phyloP scores from a whole-genome alignment of 2,113 vertebrate genomes.

The Stercorarius parasiticus region DNA sequence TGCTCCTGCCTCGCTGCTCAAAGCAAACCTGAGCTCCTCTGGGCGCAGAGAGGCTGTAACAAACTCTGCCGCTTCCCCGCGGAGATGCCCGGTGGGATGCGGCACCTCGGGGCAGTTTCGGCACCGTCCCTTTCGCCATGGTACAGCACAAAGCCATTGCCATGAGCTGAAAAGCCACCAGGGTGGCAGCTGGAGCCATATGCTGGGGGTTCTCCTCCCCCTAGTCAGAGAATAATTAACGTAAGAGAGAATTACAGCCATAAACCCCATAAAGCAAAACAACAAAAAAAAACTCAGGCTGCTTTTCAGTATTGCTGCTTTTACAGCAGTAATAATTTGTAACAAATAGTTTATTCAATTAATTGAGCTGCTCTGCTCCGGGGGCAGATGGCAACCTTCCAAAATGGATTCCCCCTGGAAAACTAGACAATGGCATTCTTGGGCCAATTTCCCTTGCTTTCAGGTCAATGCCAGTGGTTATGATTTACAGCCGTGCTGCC shows the following conservation, averaged over 20 bases:
- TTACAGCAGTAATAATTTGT: background rate
- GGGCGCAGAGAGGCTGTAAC: background rate
- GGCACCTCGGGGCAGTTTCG: background rate
- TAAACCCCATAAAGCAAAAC: background rate
- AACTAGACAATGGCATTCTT: constrained; percentile 6
- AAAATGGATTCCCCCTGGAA: background rate
- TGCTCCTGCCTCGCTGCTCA: background rate
- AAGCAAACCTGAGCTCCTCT: background rate
- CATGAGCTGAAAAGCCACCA: background rate
- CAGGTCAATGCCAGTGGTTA: background rate
- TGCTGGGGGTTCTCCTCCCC: background rate
- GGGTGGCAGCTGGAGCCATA: background rate
- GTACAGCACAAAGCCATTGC: accelerated
- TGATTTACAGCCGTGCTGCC: background rate
- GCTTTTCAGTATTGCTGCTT: background rate
- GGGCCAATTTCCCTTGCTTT: background rate
- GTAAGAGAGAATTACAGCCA: background rate
- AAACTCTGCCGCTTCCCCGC: accelerated
- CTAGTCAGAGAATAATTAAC: background rate
- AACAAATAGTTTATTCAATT: constrained; percentile 26
- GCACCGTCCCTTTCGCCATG: background rate
- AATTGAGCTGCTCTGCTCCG: constrained; percentile 21
- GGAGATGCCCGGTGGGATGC: background rate
- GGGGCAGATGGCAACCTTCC: background rate
- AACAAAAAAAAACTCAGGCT: background rate